phyloP scores from a whole-genome alignment of 2,113 vertebrate species.

The Irena cyanogastra region DNA sequence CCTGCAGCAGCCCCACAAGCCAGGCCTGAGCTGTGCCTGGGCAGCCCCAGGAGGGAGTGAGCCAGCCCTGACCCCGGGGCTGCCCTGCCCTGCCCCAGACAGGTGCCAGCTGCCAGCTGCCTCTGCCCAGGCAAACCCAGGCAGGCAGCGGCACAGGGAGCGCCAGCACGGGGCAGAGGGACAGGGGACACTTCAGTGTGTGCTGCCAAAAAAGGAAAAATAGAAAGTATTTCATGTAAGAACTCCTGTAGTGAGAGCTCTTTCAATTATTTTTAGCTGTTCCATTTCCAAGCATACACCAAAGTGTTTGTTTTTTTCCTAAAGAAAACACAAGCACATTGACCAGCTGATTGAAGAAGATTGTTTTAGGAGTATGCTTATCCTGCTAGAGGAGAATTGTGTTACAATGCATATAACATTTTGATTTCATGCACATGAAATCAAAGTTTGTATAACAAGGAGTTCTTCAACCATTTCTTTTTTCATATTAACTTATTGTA shows the following conservation, averaged over 20 bases:
- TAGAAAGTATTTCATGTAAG: neutral
- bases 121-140: fast-evolving
- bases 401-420: neutral
- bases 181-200: fast-evolving
- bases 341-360: neutral
- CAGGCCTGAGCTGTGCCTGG: neutral
- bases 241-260: neutral
- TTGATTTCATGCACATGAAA: neutral
- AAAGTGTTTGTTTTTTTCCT: neutral
- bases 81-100: neutral
- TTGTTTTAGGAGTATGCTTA: neutral
- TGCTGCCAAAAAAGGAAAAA: neutral
- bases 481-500: neutral
- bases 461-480: neutral
- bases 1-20: no score
- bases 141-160: fast-evolving
- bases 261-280: neutral
- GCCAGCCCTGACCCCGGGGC: fast-evolving
- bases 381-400: neutral
- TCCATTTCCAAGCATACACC: neutral
- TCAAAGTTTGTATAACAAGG: neutral
- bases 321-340: neutral
- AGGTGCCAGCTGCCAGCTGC: no score
- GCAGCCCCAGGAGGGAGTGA: neutral
- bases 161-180: fast-evolving